Base-by-base conservation (phyloP, 1,140 invertebrate species). In the Cyclargus thomasi region DNA sequence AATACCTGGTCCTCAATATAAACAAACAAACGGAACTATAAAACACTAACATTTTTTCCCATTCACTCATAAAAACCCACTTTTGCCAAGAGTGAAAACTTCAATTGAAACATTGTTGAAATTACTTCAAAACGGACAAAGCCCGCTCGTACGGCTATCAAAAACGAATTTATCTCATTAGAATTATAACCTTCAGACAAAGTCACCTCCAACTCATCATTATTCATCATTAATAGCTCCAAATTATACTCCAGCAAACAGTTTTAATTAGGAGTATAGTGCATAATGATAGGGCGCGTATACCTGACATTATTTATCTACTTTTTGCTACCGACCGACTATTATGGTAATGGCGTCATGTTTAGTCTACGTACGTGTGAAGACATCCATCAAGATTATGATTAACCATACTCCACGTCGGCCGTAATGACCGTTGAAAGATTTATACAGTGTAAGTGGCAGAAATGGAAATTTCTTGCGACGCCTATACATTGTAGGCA, bases 161-260 rank as follows among this genome's bases (percentile, higher is more conserved):
- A 59, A 59, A 20, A 59, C 20, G 18, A 59, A 20, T 59, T 18
- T 20, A 59, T 59, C 55, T 59, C 55, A 72, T 67, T 65, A 72
- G 67, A 72, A 72, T 72, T 62, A 63, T 68, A 77, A 77, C 76
- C 74, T 77, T 69, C 29, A 75, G 78, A 79, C 70, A 77, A 77
- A 79, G 76, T 77, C 75, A 77, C 78, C 72, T 77, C 71, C 67
- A 68, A 64, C 64, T 64, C 65, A 69, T 70, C 73, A 71, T 72
- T 70, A 74, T 67, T 77, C 70, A 69, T 69, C 69, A 68, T 70
- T 68, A 69, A 70, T 68, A 71, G 70, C 53, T 64, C 53, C 72
- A 76, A 76, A 78, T 78, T 76, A 76, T 68, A 79, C 68, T 72
- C 65, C 71, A 62, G 70, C 64, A 68, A 70, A 67, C 70, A 47